A percentile compares a stretch with the other conserved stretches of the same genome.
phyloP scores from a whole-genome alignment of 2,797 vertebrate genomes.

The Gobio occitaniae region DNA sequence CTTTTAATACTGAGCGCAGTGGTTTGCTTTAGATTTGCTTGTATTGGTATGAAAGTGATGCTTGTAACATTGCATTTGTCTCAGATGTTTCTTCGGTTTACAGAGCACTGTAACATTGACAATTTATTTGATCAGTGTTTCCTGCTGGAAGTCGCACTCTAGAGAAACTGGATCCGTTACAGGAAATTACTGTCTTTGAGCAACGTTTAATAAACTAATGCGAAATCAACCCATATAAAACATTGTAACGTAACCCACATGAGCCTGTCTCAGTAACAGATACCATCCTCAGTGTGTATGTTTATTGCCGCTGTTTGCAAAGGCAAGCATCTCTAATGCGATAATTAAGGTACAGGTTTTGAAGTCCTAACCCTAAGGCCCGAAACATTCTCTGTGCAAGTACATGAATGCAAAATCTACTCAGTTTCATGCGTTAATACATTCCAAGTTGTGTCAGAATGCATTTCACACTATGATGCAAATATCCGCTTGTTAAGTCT shows the following conservation, averaged over 20 bases:
- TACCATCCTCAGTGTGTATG: background rate
- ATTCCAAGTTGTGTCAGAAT: background rate
- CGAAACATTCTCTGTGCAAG: background rate
- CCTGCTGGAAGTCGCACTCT: conserved; percentile 59
- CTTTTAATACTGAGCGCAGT: conserved; percentile 1
- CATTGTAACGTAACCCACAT: conserved; percentile 54
- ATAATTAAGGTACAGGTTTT: background rate
- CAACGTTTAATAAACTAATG: conserved; percentile 59
- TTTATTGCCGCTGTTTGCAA: conserved; percentile 21
- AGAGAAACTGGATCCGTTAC: conserved; percentile 60
- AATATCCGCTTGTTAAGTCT: background rate
- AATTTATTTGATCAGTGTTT: conserved; percentile 61
- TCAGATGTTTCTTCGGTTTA: conserved; percentile 49
- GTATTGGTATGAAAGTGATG: conserved; percentile 2
- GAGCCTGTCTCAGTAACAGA: conserved; percentile 43
- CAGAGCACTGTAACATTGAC: conserved; percentile 55
- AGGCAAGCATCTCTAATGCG: conserved; percentile 6
- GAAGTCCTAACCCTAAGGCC: background rate
- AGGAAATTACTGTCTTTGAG: conserved; percentile 60
- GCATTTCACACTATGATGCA: background rate
- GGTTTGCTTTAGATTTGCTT: conserved; percentile 3
- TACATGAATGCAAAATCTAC: conserved; percentile 1
- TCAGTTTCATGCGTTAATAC: background rate
- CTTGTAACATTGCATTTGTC: conserved; percentile 27
- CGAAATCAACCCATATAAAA: conserved; percentile 48